phyloP scores from a whole-genome alignment of 2,888 invertebrate genomes.

The Latheticus oryzae region DNA sequence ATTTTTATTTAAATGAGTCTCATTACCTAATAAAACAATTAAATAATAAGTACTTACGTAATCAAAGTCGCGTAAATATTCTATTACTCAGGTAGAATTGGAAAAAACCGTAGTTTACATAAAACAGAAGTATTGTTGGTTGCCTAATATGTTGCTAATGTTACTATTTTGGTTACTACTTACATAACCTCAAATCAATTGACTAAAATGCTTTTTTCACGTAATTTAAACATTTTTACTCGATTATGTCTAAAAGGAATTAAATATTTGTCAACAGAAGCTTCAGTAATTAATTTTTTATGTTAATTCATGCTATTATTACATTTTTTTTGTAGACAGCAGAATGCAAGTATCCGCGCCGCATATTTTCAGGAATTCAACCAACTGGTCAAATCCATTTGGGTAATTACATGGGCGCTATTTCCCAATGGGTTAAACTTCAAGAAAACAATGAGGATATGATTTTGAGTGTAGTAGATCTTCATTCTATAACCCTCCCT shows the following conservation, averaged over 20 bases:
- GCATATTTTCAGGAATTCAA: slow-evolving; percentile 93
- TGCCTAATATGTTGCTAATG: no score
- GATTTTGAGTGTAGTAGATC: slow-evolving; percentile 88
- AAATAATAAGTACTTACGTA: no score
- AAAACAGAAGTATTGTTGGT: no score
- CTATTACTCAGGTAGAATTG: no score
- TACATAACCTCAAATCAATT: slow-evolving; percentile 1
- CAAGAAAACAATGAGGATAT: slow-evolving; percentile 80
- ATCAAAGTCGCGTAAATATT: no score
- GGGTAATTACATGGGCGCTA: slow-evolving; percentile 96
- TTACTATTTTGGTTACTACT: no score
- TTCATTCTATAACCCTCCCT: slow-evolving; percentile 90
- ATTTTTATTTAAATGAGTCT: no score
- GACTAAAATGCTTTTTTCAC: slow-evolving; percentile 1
- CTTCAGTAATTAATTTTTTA: slow-evolving; percentile 63
- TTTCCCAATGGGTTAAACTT: slow-evolving; percentile 85
- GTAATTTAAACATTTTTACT: not conserved
- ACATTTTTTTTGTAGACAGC: not conserved
- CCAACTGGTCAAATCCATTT: slow-evolving; percentile 95
- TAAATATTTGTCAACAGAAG: slow-evolving; percentile 11
- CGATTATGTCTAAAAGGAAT: not conserved
- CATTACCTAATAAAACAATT: no score
- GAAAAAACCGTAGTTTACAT: no score
- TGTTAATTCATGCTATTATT: not conserved
- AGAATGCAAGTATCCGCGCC: slow-evolving; percentile 48